Conservation (phyloP, 2,113 vertebrate genomes). For the Brachypteracias leptosomus region DNA sequence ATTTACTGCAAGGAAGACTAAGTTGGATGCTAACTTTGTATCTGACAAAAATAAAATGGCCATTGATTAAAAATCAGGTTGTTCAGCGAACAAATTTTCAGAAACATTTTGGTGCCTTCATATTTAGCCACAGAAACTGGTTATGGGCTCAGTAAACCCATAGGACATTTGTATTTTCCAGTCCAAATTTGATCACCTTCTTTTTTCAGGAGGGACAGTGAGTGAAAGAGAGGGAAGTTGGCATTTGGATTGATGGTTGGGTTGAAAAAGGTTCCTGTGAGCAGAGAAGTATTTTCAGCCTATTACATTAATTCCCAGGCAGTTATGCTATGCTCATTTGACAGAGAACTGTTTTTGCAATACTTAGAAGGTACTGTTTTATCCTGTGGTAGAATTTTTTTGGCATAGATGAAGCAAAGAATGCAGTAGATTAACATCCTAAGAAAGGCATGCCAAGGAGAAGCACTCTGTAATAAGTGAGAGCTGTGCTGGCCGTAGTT, state of each 20-base stretch:
- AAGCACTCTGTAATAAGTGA: background rate
- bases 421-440: background rate
- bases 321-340: background rate
- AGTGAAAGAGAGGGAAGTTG: background rate
- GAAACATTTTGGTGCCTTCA: background rate
- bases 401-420: background rate
- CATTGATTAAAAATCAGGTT: background rate
- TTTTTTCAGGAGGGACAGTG: background rate
- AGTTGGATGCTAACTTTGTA: background rate
- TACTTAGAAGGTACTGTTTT: background rate
- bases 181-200: background rate
- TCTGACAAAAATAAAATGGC: background rate
- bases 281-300: background rate
- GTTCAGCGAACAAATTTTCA: background rate
- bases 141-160: background rate
- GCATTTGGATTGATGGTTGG: background rate
- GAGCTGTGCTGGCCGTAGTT: background rate
- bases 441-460: background rate
- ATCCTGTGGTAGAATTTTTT: background rate
- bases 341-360: background rate
- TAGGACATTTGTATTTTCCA: background rate
- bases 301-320: background rate
- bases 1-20: background rate
- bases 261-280: background rate
- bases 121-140: background rate